Base-by-base conservation (phyloP, 1,140 invertebrate species). In the Xylocopa sonorina region DNA sequence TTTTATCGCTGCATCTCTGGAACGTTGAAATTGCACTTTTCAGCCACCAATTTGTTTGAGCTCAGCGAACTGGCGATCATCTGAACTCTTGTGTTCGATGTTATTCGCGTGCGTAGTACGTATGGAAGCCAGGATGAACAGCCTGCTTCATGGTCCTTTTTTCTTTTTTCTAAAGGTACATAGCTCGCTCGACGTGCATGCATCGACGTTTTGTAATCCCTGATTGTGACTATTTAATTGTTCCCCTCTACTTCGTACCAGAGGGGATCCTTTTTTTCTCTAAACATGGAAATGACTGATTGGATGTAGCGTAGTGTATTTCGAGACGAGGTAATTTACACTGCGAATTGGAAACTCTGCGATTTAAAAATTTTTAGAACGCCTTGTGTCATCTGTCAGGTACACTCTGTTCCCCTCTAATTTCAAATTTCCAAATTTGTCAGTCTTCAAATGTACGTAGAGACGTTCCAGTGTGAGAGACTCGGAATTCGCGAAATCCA, bases 21-120 rank as follows among this genome's bases (percentile, higher is more conserved):
- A 51, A 27, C 57, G 43, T 74, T 51, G 57, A 64, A 80, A 83
- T 84, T 46, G 24, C 76, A 57, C 53, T 78, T 66, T 32, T 32
- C 50, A 53, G 21, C 7, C 63, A 16, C 18, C 63, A 38, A 73
- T 83, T 67, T 63, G 72, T 69, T 84, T 58, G 64, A 14, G 34
- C 43, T 55, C 53, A 21, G n/a, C 18, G 34, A 14, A 9, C 63
- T 57, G 24, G 46, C 51, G 14, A 78, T 55, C 16, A 12, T 38
- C 43, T 57, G 21, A 24, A 53, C 53, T 57, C 51, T 9, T 51
- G 21, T 48, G 24, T 4, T 32, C n/a, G 6, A 48, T 32, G 32
- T 75, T 60, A 48, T 32, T 9, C 57, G 29, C 21, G 3, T 4
- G 48, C 21, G 6, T 60, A 60, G 10, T n/a, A 60, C 21, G 32